Conservation (phyloP, 2,888 invertebrate genomes). For the Lycophotia porphyrea region DNA sequence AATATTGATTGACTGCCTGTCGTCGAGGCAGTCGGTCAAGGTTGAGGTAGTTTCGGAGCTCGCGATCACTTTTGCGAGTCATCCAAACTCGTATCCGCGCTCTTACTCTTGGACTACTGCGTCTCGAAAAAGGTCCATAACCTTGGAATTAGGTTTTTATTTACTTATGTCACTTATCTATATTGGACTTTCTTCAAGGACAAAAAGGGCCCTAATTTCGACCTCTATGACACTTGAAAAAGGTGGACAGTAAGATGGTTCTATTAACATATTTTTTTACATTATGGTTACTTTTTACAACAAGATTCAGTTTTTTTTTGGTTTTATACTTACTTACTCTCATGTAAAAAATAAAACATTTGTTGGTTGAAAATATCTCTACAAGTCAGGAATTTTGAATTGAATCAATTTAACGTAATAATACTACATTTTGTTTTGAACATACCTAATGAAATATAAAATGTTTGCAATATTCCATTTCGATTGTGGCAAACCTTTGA, state of each 20-base stretch:
- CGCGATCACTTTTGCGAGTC: conserved; percentile 10
- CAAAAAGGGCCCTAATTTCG: not conserved
- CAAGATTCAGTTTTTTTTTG: not conserved
- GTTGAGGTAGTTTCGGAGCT: conserved; percentile 14
- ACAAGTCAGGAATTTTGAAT: not conserved
- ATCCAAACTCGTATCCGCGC: not conserved
- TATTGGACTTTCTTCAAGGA: not conserved
- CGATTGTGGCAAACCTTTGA: no score
- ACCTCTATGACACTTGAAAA: not conserved
- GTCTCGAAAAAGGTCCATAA: not conserved
- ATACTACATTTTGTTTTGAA: not conserved
- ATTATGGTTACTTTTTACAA: not conserved
- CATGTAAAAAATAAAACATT: not conserved
- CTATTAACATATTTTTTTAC: not conserved
- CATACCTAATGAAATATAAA: not conserved
- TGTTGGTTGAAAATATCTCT: not conserved
- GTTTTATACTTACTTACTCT: not conserved
- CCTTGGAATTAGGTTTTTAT: not conserved
- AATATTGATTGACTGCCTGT: conserved; percentile 36
- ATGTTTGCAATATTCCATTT: not conserved
- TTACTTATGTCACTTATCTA: not conserved
- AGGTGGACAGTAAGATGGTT: not conserved
- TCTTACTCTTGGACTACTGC: not conserved
- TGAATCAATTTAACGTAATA: no score
- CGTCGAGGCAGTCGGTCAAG: conserved; percentile 42